Evolutionary conservation across 2,888 invertebrate species (phyloP), one percentile per base, ranked within the genome.

Genomic region (Aphidoletes aphidimyza): DNA sequence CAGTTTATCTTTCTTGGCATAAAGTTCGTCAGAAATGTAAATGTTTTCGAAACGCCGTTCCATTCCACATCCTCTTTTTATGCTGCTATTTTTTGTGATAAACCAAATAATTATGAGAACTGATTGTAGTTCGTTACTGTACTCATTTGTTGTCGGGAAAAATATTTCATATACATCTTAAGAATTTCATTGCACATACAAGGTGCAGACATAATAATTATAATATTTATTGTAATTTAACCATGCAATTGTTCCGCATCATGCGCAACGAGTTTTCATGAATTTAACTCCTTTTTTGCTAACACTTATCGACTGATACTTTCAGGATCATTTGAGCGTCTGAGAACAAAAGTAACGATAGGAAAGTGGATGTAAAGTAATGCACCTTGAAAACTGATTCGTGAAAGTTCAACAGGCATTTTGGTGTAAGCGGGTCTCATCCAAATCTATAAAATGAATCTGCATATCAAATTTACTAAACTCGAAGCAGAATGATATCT

Each of bases 161-260:
- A 81, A 37, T 36, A 81, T 81, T 81, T n/a, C 81, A 36, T 81
- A 37, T 34, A n/a, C 14, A 37, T 37, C 37, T 37, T 36, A 69
- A 69, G 14, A 69, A 22, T 36, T 47, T 47, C 36, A 3, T 37
- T 37, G 2, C n/a, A n/a, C 34, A 17, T 69, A 69, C 69, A 69
- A 81, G 81, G 81, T 81, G 81, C 81, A 81, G 81, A 81, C 81
- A 81, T 22, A 37, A 37, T 81, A 37, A 81, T 81, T 81, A 81
- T 81, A 81, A 81, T 81, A 37, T 81, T 81, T 81, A 81, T 81
- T 37, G 37, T 37, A 81, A 81, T 81, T 37, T 81, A 81, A 37
- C 81, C 37, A 81, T 22, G 81, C 37, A 81, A 81, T 37, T 81
- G 37, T 11, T 37, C 36, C 14, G 36, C 14, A 78, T 78, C 78